Evolutionary conservation across 1,140 invertebrate genomes (phyloP).

Genomic region (Philopotamus ludificatus): DNA sequence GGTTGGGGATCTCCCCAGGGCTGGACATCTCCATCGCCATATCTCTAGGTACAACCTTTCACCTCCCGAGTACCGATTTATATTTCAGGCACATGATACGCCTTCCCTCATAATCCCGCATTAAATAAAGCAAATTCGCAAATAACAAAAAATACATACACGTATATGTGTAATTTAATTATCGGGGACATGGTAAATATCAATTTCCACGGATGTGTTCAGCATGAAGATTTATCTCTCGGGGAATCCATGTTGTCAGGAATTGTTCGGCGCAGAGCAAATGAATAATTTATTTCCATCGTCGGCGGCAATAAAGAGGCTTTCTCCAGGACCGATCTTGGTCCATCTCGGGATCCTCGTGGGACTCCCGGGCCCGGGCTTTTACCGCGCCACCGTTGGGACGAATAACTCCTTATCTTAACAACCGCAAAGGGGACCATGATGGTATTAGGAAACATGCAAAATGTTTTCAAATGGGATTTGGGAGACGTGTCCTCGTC

Average conservation of each 20-base stretch:
- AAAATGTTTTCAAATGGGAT: conserved; percentile 42
- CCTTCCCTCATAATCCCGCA: conserved; percentile 22
- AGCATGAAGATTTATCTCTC: conserved; percentile 23
- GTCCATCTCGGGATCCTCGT: conserved; percentile 25
- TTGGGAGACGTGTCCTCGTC: conserved; percentile 26
- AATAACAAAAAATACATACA: conserved; percentile 14
- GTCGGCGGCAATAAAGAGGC: conserved; percentile 12
- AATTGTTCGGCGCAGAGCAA: conserved; percentile 21
- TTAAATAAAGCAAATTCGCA: conserved; percentile 4
- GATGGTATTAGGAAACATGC: conserved; percentile 41
- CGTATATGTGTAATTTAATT: no score
- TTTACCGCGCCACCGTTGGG: conserved; percentile 28
- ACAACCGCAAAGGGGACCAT: conserved; percentile 42
- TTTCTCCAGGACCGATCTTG: conserved; percentile 24
- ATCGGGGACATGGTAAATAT: conserved; percentile 23
- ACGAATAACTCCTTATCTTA: conserved; percentile 43
- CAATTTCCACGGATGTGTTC: conserved; percentile 10
- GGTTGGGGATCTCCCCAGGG: neutral
- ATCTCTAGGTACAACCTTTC: conserved; percentile 29
- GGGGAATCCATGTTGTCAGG: conserved; percentile 14
- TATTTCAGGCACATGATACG: conserved; percentile 34
- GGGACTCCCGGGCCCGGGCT: conserved; percentile 23
- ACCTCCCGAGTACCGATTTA: conserved; percentile 34
- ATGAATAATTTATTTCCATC: conserved; percentile 36
- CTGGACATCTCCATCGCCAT: conserved; percentile 5